Conservation (phyloP, 2,797 vertebrate genomes). For the Loriculus beryllinus region DNA sequence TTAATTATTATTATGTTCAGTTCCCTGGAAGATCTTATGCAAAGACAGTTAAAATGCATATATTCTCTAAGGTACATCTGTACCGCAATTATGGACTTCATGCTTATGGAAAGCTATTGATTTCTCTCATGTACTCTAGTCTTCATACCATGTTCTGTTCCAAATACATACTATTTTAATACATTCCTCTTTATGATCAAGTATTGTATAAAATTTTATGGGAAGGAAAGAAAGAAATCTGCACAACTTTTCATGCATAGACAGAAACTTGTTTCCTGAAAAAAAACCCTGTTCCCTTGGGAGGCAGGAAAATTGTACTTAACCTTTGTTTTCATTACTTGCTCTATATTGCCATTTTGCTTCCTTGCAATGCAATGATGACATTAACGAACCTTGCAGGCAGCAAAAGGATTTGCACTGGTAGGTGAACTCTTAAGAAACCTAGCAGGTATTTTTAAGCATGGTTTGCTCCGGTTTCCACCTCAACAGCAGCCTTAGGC, state of each 20-base stretch:
- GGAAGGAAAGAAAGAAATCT: background rate
- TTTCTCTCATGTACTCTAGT: conserved; percentile 35
- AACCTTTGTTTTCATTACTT: conserved; percentile 18
- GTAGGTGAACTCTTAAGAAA: background rate
- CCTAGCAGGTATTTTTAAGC: background rate
- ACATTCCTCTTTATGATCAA: background rate
- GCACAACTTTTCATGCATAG: background rate
- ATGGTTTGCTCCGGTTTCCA: background rate
- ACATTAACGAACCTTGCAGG: background rate
- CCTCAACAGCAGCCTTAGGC: background rate
- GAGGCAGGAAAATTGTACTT: conserved; percentile 4
- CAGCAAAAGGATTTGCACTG: background rate
- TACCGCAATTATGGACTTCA: conserved; percentile 49
- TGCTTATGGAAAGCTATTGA: conserved; percentile 56
- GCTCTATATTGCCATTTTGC: background rate
- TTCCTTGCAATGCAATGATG: background rate
- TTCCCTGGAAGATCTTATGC: conserved; percentile 36
- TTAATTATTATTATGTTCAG: conserved; percentile 62
- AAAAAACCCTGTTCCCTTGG: background rate
- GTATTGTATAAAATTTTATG: background rate
- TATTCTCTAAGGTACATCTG: conserved; percentile 50
- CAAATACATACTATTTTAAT: background rate
- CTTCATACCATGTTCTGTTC: background rate
- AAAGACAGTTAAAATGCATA: conserved; percentile 53
- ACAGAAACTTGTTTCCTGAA: background rate